Evolutionary conservation across 1,140 invertebrate genomes (phyloP).

Genomic region (Nephotettix cincticeps): DNA sequence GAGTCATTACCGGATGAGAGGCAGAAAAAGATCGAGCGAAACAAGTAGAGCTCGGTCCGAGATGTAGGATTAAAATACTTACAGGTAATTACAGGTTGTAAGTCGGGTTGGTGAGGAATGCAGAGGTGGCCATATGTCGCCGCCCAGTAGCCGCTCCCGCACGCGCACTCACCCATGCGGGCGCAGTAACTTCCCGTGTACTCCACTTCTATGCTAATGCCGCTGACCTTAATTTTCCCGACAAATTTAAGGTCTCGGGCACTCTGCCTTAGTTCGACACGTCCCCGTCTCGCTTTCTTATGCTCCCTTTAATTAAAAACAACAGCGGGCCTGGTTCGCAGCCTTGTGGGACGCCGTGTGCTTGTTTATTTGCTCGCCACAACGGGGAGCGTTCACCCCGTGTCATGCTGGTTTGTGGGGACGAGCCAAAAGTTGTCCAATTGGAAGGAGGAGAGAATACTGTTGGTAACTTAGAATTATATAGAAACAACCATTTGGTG

Average conservation of each 20-base stretch:
- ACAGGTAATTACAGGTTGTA: constrained; percentile 5
- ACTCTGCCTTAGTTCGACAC: not conserved
- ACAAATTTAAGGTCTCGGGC: constrained; percentile 8
- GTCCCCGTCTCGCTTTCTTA: no score
- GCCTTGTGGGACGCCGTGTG: no score
- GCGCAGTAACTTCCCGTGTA: not conserved
- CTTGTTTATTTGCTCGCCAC: no score
- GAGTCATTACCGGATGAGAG: not conserved
- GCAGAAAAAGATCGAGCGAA: not conserved
- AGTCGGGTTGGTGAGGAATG: not conserved
- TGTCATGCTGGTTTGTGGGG: no score
- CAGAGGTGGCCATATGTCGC: not conserved
- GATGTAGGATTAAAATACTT: constrained; percentile 6
- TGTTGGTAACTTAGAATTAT: no score
- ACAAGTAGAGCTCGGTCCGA: not conserved
- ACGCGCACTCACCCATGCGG: not conserved
- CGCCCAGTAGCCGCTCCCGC: not conserved
- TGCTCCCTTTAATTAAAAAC: no score
- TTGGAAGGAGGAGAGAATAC: no score
- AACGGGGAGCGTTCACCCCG: no score
- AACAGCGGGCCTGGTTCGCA: no score
- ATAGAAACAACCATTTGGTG: no score
- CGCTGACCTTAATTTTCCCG: constrained; percentile 9
- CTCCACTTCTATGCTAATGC: constrained; percentile 5
- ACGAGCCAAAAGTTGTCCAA: no score